Base-by-base conservation (phyloP, 2,797 vertebrate species). In the Sebastes elongatus region DNA sequence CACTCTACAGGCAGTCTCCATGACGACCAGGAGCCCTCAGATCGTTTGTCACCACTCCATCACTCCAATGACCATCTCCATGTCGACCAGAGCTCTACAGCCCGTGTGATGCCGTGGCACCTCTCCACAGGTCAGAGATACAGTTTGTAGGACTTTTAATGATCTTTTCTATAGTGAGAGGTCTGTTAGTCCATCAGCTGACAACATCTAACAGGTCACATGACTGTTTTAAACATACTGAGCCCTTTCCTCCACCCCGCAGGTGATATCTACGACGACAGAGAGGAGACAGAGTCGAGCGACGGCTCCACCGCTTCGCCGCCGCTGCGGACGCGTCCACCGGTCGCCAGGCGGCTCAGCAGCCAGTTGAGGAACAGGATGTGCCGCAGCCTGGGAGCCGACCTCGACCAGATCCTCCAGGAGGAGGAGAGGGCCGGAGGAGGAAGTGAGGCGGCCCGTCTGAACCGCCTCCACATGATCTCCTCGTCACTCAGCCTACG, bases 311-410 rank as follows among this genome's bases (percentile, higher is more conserved):
- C 53, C 46, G 80, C 82, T 1, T 74, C 92, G 0, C 69, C 89
- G 1, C 63, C 30, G 0, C 7, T 49, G 6, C 52, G 4, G 2
- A 71, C 9, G 6, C 89, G 55, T 6, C 62, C 86, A 0, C 2
- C 64, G 0, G 78, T 35, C 2, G 55, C 72, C 57, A 35, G 78
- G 25, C 86, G 80, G 1, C 18, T 93, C 52, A 90, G 88, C 80
- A 86, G 85, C 32, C 84, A 42, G 0, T 38, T 91, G 42, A 89
- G 88, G 56, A 94, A 64, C 87, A 83, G 96, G 38, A 90, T 95
- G 93, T 96, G 93, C 63, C 92, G 90, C 66, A 96, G 96, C 75
- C 73, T 96, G 57, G 95, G 94, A 2, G 89, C 93, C 1, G 87
- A 95, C 80, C 85, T 96, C 6, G 94, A 96, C 88, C 91, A 91